Percentiles rank a stretch among this genome's conserved stretches.
These are phyloP conservation scores for Dichetophora obliterata DNA, from an alignment of 2,888 invertebrate genomes.

Conservation along the genomic window DNA sequence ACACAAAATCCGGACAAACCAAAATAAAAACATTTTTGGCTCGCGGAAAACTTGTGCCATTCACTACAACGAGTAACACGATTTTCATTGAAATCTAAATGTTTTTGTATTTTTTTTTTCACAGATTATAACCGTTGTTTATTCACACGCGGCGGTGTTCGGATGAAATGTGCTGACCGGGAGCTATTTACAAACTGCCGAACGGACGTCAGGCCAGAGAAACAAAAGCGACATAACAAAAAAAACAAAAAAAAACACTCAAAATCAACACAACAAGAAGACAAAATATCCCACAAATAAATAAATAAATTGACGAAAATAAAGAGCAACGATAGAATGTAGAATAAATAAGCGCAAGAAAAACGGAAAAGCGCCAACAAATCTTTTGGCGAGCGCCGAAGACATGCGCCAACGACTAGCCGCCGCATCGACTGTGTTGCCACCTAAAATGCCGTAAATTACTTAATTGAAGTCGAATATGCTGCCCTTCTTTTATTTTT, in stretches of 20 bases:
- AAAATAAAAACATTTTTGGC: constrained; percentile 33
- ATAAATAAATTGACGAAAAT: constrained; percentile 34
- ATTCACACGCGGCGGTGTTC: not conserved
- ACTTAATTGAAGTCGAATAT: constrained; percentile 24
- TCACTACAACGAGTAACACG: constrained; percentile 33
- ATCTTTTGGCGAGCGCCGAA: constrained; percentile 6
- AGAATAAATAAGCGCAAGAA: constrained; percentile 2
- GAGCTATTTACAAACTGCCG: constrained; percentile 62
- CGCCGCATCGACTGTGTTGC: constrained; percentile 18
- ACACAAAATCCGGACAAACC: not conserved
- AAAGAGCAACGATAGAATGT: not conserved
- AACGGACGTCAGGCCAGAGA: constrained; percentile 21
- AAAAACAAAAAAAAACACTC: constrained; percentile 26
- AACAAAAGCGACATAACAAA: constrained; percentile 36
- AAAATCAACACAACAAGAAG: not conserved
- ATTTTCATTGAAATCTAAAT: constrained; percentile 31
- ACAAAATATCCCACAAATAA: not conserved
- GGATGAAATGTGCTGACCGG: constrained; percentile 60
- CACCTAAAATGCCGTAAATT: constrained; percentile 24
- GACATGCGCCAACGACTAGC: constrained; percentile 22
- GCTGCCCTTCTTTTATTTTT: constrained; percentile 37
- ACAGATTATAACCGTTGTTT: not conserved
- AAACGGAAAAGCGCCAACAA: constrained; percentile 27
- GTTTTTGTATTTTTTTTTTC: constrained; percentile 31
- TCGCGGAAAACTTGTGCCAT: constrained; percentile 47